Percentiles rank a stretch among this genome's conserved stretches.
Conservation (phyloP, 2,888 invertebrate genomes). For the Clostera curtula region DNA sequence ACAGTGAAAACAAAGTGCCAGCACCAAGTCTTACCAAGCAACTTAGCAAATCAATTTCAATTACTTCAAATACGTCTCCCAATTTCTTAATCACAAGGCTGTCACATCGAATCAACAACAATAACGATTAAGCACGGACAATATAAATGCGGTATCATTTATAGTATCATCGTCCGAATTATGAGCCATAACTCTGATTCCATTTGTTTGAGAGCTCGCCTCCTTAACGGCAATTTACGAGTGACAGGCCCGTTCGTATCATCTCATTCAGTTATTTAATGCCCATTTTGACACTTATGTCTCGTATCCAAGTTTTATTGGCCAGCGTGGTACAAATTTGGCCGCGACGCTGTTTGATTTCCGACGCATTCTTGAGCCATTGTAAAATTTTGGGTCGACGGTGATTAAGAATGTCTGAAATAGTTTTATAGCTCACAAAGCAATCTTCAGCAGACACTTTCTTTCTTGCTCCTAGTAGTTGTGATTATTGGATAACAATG, state of each 20-base stretch:
- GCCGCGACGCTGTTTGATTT: slow-evolving; percentile 48
- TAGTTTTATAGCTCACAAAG: slow-evolving; percentile 43
- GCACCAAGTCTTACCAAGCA: too few species aligned
- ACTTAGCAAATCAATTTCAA: too few species aligned
- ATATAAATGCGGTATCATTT: slow-evolving; percentile 49
- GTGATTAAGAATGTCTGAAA: slow-evolving; percentile 34
- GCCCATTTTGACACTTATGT: slow-evolving; percentile 65
- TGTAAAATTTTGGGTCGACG: slow-evolving; percentile 36
- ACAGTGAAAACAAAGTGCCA: too few species aligned
- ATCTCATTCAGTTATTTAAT: slow-evolving; percentile 60
- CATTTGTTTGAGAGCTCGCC: slow-evolving; percentile 58
- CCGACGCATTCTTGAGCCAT: slow-evolving; percentile 37
- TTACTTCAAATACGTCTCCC: too few species aligned
- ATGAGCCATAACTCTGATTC: slow-evolving; percentile 70
- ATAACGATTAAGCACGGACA: slow-evolving; percentile 33
- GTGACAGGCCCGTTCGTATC: slow-evolving; percentile 59
- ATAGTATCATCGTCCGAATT: slow-evolving; percentile 46
- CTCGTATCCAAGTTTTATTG: slow-evolving; percentile 54
- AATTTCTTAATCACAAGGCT: too few species aligned
- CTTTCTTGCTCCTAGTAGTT: too few species aligned
- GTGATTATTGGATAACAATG: too few species aligned
- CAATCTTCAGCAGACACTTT: too few species aligned
- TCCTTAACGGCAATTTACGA: slow-evolving; percentile 67
- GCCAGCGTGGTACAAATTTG: slow-evolving; percentile 47
- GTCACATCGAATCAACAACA: slow-evolving; percentile 30